Evolutionary conservation across 1,140 invertebrate genomes (phyloP).

Genomic region (Euwallacea similis): DNA sequence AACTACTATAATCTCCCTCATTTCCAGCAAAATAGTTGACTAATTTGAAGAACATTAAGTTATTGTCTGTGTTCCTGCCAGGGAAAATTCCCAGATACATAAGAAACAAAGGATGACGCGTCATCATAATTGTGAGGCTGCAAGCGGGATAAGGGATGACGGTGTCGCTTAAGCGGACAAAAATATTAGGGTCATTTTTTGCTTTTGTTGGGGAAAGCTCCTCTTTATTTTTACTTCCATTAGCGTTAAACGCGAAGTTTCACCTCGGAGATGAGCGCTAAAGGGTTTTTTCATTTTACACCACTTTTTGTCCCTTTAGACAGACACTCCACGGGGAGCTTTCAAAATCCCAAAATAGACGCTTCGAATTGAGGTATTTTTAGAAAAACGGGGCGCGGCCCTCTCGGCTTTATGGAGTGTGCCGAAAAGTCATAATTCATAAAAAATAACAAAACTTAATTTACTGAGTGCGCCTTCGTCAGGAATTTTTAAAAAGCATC

Average conservation of each 20-base stretch:
- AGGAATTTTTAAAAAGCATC: constrained; percentile 8
- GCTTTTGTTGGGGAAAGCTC: constrained; percentile 4
- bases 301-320: too few relatives aligned
- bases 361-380: too few relatives aligned
- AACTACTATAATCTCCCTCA: not conserved
- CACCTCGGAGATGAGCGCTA: not conserved
- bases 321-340: too few relatives aligned
- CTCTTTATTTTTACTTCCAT: constrained; percentile 9
- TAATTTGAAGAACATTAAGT: not conserved
- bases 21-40: not conserved
- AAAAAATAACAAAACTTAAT: constrained; percentile 16
- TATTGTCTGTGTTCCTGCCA: constrained; percentile 1
- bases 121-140: constrained; percentile 6
- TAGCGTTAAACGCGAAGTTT: constrained; percentile 9
- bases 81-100: not conserved
- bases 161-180: constrained; percentile 15
- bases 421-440: constrained; percentile 14
- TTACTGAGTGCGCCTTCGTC: constrained; percentile 16
- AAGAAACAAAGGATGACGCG: constrained; percentile 3
- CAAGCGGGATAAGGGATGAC: constrained; percentile 7
- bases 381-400: constrained; percentile 4
- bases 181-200: constrained; percentile 19
- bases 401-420: constrained; percentile 5
- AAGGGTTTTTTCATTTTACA: not conserved
- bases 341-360: too few relatives aligned